A percentile compares a stretch with the other conserved stretches of the same genome.
Evolutionary conservation across 2,888 invertebrate species (phyloP).

Genomic region (Drepana falcataria): DNA sequence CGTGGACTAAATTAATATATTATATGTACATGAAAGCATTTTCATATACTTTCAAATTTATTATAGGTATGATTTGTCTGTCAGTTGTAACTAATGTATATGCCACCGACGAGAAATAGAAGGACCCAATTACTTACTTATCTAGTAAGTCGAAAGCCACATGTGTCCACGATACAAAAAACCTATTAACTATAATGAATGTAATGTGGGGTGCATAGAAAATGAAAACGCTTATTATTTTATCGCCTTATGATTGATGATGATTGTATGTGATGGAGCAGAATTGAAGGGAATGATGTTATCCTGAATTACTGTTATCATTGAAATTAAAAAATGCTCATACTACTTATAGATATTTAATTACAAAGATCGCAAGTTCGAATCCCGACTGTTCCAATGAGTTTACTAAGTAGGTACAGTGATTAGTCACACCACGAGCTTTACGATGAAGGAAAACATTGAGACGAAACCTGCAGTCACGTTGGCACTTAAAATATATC

Average conservation of each 20-base stretch:
- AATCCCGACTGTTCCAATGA: too few species aligned
- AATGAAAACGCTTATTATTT: conserved; percentile 64
- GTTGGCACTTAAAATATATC: too few species aligned
- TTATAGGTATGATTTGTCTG: neutral
- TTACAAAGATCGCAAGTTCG: too few species aligned
- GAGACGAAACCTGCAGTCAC: too few species aligned
- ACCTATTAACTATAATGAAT: conserved; percentile 51
- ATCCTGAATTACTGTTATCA: conserved; percentile 17
- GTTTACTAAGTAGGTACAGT: too few species aligned
- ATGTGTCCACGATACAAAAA: conserved; percentile 55
- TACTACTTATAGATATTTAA: too few species aligned
- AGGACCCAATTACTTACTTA: conserved; percentile 17
- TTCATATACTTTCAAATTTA: too few species aligned
- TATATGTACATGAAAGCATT: too few species aligned
- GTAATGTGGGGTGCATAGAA: conserved; percentile 61
- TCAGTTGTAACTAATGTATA: neutral
- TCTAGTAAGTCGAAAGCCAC: conserved; percentile 28
- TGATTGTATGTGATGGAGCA: conserved; percentile 45
- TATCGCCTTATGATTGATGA: conserved; percentile 60
- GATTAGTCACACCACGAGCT: too few species aligned
- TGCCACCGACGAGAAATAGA: conserved; percentile 9
- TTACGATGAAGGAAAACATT: too few species aligned
- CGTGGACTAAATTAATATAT: too few species aligned
- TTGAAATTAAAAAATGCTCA: too few species aligned
- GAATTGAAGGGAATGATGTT: conserved; percentile 29